Evolutionary conservation across 2,888 invertebrate genomes (phyloP), one percentile per base, ranked within the genome.

Genomic region (Campopleginae sp.): DNA sequence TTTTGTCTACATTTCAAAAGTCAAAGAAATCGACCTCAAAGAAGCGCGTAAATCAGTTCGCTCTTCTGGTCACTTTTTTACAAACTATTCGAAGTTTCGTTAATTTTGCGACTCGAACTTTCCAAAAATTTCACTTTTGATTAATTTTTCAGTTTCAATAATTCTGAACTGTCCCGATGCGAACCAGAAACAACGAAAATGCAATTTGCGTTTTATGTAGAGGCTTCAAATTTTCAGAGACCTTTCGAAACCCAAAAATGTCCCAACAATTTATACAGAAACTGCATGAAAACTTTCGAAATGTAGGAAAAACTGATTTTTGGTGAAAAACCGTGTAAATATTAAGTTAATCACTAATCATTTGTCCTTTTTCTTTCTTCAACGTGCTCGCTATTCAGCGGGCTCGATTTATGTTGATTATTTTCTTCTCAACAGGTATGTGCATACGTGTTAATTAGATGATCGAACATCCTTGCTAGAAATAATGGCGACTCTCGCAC

Each of bases 251-350:
- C 0, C 2, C 19, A 8, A 51, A 19, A 19, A 10, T 38, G 1
- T 33, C 5, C 10, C 10, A 51, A 5, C 12, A 58, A 27, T 58
- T 58, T 5, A 58, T 27, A 14, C 58, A 1, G 27, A 27, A 27
- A 27, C 10, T 27, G 5, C 14, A 27, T 10, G 27, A 58, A 58
- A 14, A 58, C 5, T 27, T 58, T 58, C 5, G 10, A 4, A n/a
- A 27, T 4, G 54, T 23, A 58, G 14, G 58, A 58, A 58, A 14
- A 58, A 27, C 27, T 58, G 27, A 27, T 27, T 14, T 27, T 14
- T 58, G 58, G 58, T 58, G 23, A 58, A 58, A 79, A 82, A 80
- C 82, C 68, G 51, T 85, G 82, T 75, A 83, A 86, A 80, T 79
- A 66, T 77, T 83, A 77, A 77, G 82, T 71, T 72, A 66, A 82